phyloP scores from a whole-genome alignment of 2,888 invertebrate genomes.

The Heliconius hortense region DNA sequence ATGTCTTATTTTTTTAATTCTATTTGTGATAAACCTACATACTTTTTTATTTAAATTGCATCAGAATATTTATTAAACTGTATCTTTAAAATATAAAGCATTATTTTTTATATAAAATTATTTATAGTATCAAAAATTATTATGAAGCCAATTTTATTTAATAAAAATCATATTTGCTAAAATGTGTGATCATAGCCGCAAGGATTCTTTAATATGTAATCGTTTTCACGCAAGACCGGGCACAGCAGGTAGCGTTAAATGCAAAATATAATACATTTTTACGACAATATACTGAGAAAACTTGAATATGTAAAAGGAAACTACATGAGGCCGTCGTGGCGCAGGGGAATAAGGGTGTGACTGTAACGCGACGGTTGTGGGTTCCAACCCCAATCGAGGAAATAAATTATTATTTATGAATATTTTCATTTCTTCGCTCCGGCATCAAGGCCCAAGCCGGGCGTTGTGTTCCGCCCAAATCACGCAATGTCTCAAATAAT shows the following conservation, averaged over 20 bases:
- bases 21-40: not conserved
- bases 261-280: conserved; percentile 25
- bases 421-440: too few species aligned
- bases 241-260: conserved; percentile 26
- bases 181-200: conserved; percentile 7
- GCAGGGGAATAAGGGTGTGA: too few species aligned
- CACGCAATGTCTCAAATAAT: too few species aligned
- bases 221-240: conserved; percentile 27
- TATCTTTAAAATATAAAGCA: not conserved
- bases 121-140: conserved; percentile 3
- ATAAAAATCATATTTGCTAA: conserved; percentile 18
- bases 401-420: too few species aligned
- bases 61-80: not conserved
- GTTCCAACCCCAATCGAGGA: too few species aligned
- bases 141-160: conserved; percentile 9
- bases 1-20: not conserved
- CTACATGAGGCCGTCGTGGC: too few species aligned
- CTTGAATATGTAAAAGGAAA: not conserved
- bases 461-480: too few species aligned
- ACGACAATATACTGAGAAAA: not conserved
- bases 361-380: too few species aligned
- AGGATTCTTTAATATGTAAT: conserved; percentile 19
- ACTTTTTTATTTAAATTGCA: not conserved
- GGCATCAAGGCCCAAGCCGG: too few species aligned
- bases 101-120: not conserved